phyloP scores from a whole-genome alignment of 2,888 invertebrate genomes.

The Flexamia atlantica region DNA sequence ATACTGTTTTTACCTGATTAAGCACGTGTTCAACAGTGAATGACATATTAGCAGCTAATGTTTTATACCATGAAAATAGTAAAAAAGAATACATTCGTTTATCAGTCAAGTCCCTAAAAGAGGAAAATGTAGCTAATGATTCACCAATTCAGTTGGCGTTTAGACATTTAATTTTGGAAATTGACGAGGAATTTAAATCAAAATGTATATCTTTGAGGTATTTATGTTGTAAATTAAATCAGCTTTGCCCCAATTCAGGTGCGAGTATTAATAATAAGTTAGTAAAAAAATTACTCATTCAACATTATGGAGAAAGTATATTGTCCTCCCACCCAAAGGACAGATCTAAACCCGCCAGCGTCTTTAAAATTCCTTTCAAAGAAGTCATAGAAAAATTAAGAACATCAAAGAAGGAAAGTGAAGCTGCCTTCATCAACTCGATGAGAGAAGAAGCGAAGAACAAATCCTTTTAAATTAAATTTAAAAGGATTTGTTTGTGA shows the following conservation, averaged over 20 bases:
- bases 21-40: slow-evolving; percentile 46
- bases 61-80: slow-evolving; percentile 41
- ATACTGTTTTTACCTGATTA: slow-evolving; percentile 48
- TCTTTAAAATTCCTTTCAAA: slow-evolving; percentile 44
- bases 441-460: slow-evolving; percentile 26
- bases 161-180: slow-evolving; percentile 18
- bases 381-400: slow-evolving; percentile 30
- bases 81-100: slow-evolving; percentile 50
- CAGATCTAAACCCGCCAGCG: slow-evolving; percentile 16
- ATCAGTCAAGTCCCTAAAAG: background rate
- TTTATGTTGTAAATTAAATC: slow-evolving; percentile 5
- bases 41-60: slow-evolving; percentile 44
- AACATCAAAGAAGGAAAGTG: background rate
- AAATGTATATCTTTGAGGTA: slow-evolving; percentile 38
- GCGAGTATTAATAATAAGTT: slow-evolving; percentile 1
- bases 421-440: background rate
- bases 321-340: slow-evolving; percentile 43
- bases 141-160: background rate
- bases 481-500: slow-evolving; percentile 45
- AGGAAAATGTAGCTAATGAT: background rate
- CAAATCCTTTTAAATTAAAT: slow-evolving; percentile 38
- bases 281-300: slow-evolving; percentile 23
- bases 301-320: slow-evolving; percentile 44
- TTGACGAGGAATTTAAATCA: slow-evolving; percentile 33
- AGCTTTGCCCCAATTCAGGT: background rate